Percentiles rank a stretch among this genome's conserved stretches.
These are phyloP conservation scores for Lordiphosa fenestrarum DNA, from an alignment of 2,888 invertebrate species.

Conservation along the genomic window DNA sequence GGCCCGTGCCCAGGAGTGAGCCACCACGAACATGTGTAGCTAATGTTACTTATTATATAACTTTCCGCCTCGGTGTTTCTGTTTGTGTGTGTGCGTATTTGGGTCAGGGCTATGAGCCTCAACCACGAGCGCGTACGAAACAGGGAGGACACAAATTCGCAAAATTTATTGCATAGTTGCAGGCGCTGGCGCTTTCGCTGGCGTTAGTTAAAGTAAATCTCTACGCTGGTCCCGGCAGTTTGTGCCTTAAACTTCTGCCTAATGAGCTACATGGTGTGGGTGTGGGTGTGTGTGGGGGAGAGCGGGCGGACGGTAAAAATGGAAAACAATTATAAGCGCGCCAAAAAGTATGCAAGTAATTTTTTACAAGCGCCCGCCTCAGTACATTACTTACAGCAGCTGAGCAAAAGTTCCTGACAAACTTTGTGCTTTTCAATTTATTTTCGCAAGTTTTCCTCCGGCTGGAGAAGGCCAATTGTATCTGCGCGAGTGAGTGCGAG, in stretches of 20 bases:
- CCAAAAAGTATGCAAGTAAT: conserved; percentile 64
- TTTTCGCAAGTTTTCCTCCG: conserved; percentile 42
- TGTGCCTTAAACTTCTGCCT: conserved; percentile 55
- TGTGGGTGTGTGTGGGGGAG: neutral
- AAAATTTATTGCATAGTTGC: conserved; percentile 70
- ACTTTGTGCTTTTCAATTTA: conserved; percentile 68
- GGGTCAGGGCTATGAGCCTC: conserved; percentile 49
- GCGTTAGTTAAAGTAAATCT: conserved; percentile 66
- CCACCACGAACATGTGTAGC: conserved; percentile 47
- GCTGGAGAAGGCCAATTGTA: conserved; percentile 20
- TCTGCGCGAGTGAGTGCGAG: neutral
- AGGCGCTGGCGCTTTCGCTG: conserved; percentile 60
- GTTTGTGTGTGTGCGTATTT: conserved; percentile 27
- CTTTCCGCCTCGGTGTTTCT: conserved; percentile 12
- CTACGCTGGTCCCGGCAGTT: conserved; percentile 25
- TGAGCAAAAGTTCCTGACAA: conserved; percentile 53
- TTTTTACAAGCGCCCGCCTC: conserved; percentile 37
- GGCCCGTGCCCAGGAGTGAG: conserved; percentile 2
- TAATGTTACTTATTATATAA: conserved; percentile 64
- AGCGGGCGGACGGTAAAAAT: conserved; percentile 21
- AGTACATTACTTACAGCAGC: conserved; percentile 47
- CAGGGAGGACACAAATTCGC: conserved; percentile 43
- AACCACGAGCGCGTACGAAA: conserved; percentile 7
- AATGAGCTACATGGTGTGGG: conserved; percentile 56
- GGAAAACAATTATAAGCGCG: conserved; percentile 64